Base-by-base conservation (phyloP, 92 coral and sea anemone genomes). In the Phymanthus crucifer region DNA sequence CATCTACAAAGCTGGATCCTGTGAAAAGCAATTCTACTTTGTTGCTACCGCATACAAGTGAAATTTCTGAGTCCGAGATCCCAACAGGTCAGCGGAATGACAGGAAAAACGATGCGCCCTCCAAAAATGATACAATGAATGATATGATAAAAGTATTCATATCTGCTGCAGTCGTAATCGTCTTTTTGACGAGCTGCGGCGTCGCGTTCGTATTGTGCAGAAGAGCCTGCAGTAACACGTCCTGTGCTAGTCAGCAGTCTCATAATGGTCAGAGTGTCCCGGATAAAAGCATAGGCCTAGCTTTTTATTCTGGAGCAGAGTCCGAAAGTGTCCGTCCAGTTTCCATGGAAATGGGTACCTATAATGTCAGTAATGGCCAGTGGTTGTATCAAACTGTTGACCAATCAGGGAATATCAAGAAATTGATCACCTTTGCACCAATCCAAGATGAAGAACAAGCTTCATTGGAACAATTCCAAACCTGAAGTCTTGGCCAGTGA, bases 251-350 rank as follows among this genome's bases (percentile, higher is more conserved):
- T 75, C 83, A 46, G 68, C 87, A 81, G 78, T 85, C 88, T 57
- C 75, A 87, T 50, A 79, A 78, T 50, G 89, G 84, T 56, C 84
- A 89, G 50, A 84, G 85, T 81, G 80, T 91, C 79, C 93, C 98
- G 75, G 95, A 93, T 83, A 95, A 93, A 52, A 94, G 90, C 84
- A 91, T 95, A 43, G 90, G 97, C 57, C 98, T 88, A 32, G 86
- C 98, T 23, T 70, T 92, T 32, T 89, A 85, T 79, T 74, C 93
- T 37, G 97, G 93, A 76, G 88, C 98, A 71, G 48, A 14, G 48
- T 93, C 98, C 77, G 98, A 93, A 32, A 97, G 90, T 68, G 66
- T 86, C 72, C 86, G 85, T 81, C 92, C 90, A 58, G 81, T 34
- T 17, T 82, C 86, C 27, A 83, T 88, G 77, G 95, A 89, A 75